A percentile compares a stretch with the other conserved stretches of the same genome.
Evolutionary conservation across 2,888 invertebrate genomes (phyloP).

Genomic region (Vanessa cardui): DNA sequence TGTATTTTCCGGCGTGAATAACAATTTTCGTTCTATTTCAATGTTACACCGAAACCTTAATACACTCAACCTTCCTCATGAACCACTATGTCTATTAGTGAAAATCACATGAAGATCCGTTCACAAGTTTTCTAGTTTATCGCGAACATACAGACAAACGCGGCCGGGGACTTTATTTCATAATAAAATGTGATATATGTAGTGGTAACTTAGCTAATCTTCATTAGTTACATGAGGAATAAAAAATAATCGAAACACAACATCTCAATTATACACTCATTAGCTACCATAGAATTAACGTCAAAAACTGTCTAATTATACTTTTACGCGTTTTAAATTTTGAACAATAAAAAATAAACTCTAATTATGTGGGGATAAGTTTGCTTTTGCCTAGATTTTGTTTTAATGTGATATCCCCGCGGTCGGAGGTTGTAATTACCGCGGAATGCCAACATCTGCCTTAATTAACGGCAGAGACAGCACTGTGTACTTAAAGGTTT

Average conservation of each 20-base stretch:
- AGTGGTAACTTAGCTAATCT: not conserved
- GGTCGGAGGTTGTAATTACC: slow-evolving; percentile 7
- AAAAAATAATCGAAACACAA: not conserved
- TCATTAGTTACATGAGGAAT: not conserved
- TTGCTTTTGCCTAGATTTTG: not conserved
- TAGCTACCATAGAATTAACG: not conserved
- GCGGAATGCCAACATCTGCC: slow-evolving; percentile 1
- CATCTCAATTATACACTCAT: not conserved
- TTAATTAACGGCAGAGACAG: slow-evolving; percentile 2
- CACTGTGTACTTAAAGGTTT: not conserved
- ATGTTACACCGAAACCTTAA: too few species aligned
- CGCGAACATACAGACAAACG: too few species aligned
- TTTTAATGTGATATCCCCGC: slow-evolving; percentile 3
- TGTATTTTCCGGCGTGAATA: too few species aligned
- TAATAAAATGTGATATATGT: too few species aligned
- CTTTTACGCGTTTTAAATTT: not conserved
- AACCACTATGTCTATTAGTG: too few species aligned
- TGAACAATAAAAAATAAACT: not conserved
- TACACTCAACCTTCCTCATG: too few species aligned
- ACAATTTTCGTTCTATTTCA: too few species aligned
- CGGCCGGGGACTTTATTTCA: too few species aligned
- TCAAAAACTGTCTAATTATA: not conserved
- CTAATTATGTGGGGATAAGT: not conserved
- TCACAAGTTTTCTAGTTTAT: too few species aligned
- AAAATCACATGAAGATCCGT: too few species aligned